Base-by-base conservation (phyloP, 2,113 vertebrate species). In the Pholis gunnellus region DNA sequence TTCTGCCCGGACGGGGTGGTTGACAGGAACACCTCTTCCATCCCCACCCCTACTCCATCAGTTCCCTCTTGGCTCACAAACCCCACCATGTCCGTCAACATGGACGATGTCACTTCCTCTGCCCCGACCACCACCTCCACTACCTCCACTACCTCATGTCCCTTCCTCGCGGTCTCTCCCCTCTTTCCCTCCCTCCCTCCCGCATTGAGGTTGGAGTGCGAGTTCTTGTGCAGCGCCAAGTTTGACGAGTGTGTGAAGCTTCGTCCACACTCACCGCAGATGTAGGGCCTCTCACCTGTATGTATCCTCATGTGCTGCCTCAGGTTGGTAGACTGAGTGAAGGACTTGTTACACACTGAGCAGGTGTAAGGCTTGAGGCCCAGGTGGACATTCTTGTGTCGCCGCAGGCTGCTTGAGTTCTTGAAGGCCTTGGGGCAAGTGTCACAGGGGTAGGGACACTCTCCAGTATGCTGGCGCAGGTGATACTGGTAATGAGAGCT, bases 401-500 rank as follows among this genome's bases (percentile, higher is more conserved):
- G 93, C 20, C 97, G 95, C 64, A 98, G 92, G 87, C 97, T 97
- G 75, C 97, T 98, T 0, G 98, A 97, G 93, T 97, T 98, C 92
- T 97, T 98, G 93, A 99, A 98, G 82, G 97, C 97, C 83, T 99
- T 98, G 75, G 96, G 95, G 73, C 98, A 99, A 25, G 91, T 91
- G 1, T 96, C 95, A 69, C 98, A 99, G 0, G 94, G 92, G 92
- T 98, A 99, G 1, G 97, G 98, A 67, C 97, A 95, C 88, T 99
- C 98, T 0, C 98, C 98, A 0, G 97, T 97, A 91, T 98, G 98
- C 93, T 97, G 97, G 5, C 97, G 96, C 85, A 98, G 94, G 91
- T 98, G 97, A 93, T 98, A 99, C 93, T 99, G 97, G 93, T 98
- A 98, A 92, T 98, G 97, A 0, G 97, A 98, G 0, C 97, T 97